Evolutionary conservation across 92 coral and sea anemone species (phyloP), one percentile per base, ranked within the genome.

Genomic region (Porites lobata): DNA sequence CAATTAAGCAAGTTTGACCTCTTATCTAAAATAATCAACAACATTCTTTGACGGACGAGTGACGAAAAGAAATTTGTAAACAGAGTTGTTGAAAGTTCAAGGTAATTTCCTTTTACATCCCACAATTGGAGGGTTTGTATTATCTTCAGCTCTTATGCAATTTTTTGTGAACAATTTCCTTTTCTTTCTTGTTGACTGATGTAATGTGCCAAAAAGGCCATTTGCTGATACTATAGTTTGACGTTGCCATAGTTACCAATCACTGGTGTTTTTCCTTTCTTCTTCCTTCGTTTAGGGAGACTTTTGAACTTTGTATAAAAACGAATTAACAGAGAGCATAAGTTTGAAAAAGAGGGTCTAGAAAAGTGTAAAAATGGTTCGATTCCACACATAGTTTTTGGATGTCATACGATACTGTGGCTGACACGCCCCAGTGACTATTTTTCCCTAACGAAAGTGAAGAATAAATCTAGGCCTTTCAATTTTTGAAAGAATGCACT

Each of bases 61-160:
- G 76, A 81, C 76, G 77, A 72, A 81, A 67, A 81, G 19, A 19
- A 76, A 22, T 13, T 18, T 6, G 77, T 72, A 81, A 67, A 81
- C 85, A 67, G 69, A 67, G 73, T 32, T 68, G 11, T 69, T 22
- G 66, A 26, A 63, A 56, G 66, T 43, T 32, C 76, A 81, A 81
- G 85, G 76, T 81, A 69, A 32, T 24, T 32, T 69, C 66, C 76
- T 69, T n/a, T 54, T 18, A 81, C 76, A 79, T 64, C 63, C 59
- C 29, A 62, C 11, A 67, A 22, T 69, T 76, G 13, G 15, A 15
- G 52, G 26, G 29, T 57, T 50, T 20, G 32, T 12, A 8, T 79
- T 61, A 61, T 10, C 15, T 65, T 21, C 73, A 79, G 9, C 14
- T 21, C 21, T 43, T 50, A 29, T 17, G 12, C 58, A 53, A 12